Conservation (phyloP, 2,113 vertebrate genomes). For the Canis aureus region DNA sequence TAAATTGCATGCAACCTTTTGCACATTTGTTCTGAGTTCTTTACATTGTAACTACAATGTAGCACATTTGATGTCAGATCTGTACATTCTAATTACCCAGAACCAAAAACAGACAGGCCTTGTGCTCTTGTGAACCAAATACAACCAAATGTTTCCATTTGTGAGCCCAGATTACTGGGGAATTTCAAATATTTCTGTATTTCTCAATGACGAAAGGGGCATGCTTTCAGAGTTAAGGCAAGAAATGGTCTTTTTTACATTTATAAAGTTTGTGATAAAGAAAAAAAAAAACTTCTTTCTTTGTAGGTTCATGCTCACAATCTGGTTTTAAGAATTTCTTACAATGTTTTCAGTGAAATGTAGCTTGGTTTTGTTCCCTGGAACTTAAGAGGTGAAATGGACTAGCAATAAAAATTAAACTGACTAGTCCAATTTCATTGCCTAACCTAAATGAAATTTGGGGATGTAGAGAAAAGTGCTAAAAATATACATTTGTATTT, state of each 20-base stretch:
- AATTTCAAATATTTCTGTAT: constrained; percentile 74
- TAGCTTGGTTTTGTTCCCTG: constrained; percentile 25
- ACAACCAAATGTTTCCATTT: constrained; percentile 75
- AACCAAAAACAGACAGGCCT: constrained; percentile 74
- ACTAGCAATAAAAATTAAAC: constrained; percentile 77
- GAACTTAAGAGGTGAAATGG: constrained; percentile 56
- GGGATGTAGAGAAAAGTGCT: not conserved
- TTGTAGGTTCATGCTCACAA: not conserved
- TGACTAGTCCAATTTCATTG: constrained; percentile 65
- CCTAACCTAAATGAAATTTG: constrained; percentile 58
- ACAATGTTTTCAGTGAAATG: constrained; percentile 57
- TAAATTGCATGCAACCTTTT: constrained; percentile 74
- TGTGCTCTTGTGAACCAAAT: constrained; percentile 55
- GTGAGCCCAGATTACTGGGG: constrained; percentile 60
- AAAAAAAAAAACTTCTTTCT: not conserved
- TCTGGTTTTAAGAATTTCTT: constrained; percentile 56
- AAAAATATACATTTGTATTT: constrained; percentile 38
- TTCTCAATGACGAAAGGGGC: constrained; percentile 29
- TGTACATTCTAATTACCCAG: constrained; percentile 78
- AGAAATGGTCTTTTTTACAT: constrained; percentile 53
- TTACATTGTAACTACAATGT: constrained; percentile 66
- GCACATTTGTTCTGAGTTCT: constrained; percentile 69
- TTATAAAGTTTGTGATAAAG: constrained; percentile 9
- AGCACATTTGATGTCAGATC: constrained; percentile 75
- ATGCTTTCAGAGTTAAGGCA: constrained; percentile 51